These are phyloP conservation scores for Anhinga rufa DNA, from an alignment of 2,113 vertebrate genomes.

Conservation along the genomic window DNA sequence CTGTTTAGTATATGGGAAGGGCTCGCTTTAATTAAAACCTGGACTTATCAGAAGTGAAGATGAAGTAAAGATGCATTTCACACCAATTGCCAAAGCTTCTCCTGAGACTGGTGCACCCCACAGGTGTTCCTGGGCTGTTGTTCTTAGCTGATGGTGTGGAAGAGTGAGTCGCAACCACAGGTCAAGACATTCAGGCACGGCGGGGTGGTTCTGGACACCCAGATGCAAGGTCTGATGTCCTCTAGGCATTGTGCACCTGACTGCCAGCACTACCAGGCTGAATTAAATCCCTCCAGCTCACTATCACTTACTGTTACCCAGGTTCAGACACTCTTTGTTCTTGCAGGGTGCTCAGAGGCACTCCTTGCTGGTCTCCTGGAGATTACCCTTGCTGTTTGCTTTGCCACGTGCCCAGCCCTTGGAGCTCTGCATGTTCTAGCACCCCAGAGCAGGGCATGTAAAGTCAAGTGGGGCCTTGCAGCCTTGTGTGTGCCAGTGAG, in stretches of 20 bases:
- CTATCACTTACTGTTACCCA: not conserved
- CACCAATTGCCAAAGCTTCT: not conserved
- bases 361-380: not conserved
- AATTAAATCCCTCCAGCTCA: not conserved
- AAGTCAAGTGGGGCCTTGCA: not conserved
- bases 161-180: not conserved
- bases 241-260: too few relatives aligned
- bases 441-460: not conserved
- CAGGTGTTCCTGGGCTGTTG: not conserved
- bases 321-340: not conserved
- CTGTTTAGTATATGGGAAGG: not conserved
- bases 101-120: not conserved
- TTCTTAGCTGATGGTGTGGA: not conserved
- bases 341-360: not conserved
- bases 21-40: not conserved
- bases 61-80: not conserved
- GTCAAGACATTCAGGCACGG: too few relatives aligned
- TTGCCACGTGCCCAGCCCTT: not conserved
- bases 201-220: not conserved
- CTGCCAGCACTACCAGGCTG: not conserved
- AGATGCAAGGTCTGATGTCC: not conserved
- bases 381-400: not conserved
- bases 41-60: not conserved
- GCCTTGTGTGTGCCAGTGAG: not conserved
- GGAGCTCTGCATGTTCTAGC: rapidly evolving